Evolutionary conservation across 2,113 vertebrate genomes (phyloP).

Genomic region (Arvicanthis niloticus): DNA sequence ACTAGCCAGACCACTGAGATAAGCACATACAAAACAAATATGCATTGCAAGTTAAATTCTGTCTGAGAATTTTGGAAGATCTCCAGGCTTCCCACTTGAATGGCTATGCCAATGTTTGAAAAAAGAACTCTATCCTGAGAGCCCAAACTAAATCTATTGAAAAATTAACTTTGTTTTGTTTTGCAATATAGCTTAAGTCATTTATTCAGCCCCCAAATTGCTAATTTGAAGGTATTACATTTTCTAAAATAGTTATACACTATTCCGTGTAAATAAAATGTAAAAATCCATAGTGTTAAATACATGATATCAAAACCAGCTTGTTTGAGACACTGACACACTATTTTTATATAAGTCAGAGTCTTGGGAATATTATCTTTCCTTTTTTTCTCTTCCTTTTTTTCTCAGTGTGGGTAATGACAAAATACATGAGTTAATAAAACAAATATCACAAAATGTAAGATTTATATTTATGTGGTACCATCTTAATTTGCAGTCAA

Average conservation of each 20-base stretch:
- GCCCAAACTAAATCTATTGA: neutral
- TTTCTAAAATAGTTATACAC: slow-evolving; percentile 1
- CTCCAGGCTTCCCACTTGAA: neutral
- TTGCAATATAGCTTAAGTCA: slow-evolving; percentile 1
- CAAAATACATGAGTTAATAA: neutral
- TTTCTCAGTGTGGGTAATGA: neutral
- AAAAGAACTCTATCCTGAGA: neutral
- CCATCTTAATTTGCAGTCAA: neutral
- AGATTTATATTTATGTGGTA: neutral
- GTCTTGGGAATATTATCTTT: neutral
- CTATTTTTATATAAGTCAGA: neutral
- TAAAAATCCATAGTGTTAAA: neutral
- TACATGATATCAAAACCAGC: neutral
- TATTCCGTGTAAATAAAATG: slow-evolving; percentile 18
- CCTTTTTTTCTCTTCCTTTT: neutral
- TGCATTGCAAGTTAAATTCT: neutral
- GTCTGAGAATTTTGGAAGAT: neutral
- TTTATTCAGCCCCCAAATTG: neutral
- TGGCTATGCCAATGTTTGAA: neutral
- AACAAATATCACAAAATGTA: slow-evolving; percentile 19
- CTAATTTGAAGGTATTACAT: slow-evolving; percentile 20
- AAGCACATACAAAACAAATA: slow-evolving; percentile 1
- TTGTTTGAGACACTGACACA: neutral
- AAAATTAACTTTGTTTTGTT: neutral
- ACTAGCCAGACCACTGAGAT: neutral